A percentile compares a stretch with the other conserved stretches of the same genome.
Conservation (phyloP, 2,797 vertebrate genomes). For the Pangasius mekongensis region DNA sequence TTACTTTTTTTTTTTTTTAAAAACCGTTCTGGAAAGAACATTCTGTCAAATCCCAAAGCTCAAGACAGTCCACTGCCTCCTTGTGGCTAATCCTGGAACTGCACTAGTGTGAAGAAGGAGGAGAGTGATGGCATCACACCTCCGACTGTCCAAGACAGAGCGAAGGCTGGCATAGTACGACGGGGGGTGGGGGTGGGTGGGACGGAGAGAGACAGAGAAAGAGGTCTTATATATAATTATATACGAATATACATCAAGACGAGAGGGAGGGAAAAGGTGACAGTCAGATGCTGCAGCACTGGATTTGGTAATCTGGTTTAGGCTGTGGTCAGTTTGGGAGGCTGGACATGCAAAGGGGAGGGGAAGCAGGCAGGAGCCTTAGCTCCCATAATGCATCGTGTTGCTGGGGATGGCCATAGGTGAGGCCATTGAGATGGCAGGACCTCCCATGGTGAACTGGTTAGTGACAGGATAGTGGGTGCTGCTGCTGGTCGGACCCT, state of each 20-base stretch:
- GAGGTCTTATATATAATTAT: constrained; percentile 51
- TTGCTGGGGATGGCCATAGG: constrained; percentile 96
- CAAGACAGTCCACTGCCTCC: constrained; percentile 52
- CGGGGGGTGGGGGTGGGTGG: not conserved
- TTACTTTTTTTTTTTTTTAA: not conserved
- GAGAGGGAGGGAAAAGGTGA: constrained; percentile 31
- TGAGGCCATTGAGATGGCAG: constrained; percentile 94
- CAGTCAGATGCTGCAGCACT: constrained; percentile 61
- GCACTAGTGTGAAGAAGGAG: constrained; percentile 27
- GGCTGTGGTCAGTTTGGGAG: constrained; percentile 67
- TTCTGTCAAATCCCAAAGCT: constrained; percentile 44
- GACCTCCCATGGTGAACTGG: constrained; percentile 95
- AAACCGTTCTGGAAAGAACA: constrained; percentile 28
- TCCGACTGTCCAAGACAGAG: constrained; percentile 8
- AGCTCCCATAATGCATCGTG: constrained; percentile 97
- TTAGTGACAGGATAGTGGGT: constrained; percentile 89
- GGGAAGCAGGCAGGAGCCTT: constrained; percentile 62
- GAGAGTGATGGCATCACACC: not conserved
- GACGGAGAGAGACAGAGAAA: constrained; percentile 26
- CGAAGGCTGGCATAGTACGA: constrained; percentile 32
- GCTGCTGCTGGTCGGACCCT: constrained; percentile 78
- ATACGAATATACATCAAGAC: constrained; percentile 50
- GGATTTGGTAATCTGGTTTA: constrained; percentile 78
- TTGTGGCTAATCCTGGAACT: constrained; percentile 55
- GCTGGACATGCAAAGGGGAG: constrained; percentile 68